A percentile compares a stretch with the other conserved stretches of the same genome.
These are phyloP conservation scores for Neolamprologus variostigma DNA, from an alignment of 2,113 vertebrate species.

Conservation along the genomic window DNA sequence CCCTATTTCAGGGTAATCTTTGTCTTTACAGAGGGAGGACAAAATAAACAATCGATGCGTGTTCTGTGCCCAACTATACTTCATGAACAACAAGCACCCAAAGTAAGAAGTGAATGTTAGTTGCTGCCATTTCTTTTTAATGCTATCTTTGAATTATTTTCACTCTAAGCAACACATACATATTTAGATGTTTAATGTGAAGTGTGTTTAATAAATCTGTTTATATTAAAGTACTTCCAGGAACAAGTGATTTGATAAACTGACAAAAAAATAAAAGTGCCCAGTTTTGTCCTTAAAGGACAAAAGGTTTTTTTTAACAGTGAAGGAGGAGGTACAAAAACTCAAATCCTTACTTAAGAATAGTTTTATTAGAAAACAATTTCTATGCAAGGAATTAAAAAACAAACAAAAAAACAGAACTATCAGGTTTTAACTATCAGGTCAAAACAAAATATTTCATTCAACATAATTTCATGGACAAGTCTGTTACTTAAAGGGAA, in stretches of 20 bases:
- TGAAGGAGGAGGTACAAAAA: not conserved
- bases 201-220: not conserved
- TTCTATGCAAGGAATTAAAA: not conserved
- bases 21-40: not conserved
- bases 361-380: not conserved
- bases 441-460: not conserved
- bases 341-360: not conserved
- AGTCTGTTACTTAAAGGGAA: not conserved
- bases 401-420: not conserved
- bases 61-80: not conserved
- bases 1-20: not conserved
- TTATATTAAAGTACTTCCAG: not conserved
- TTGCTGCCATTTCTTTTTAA: not conserved
- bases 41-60: not conserved
- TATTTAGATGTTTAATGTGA: not conserved
- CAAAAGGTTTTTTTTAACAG: rapidly evolving
- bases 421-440: not conserved
- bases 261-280: not conserved
- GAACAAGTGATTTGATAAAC: not conserved
- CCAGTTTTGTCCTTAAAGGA: not conserved
- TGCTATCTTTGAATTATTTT: not conserved
- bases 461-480: not conserved
- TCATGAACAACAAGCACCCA: not conserved
- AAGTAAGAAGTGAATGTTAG: not conserved
- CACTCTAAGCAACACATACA: not conserved